phyloP scores from a whole-genome alignment of 2,113 vertebrate species.

The Eidolon helvum region DNA sequence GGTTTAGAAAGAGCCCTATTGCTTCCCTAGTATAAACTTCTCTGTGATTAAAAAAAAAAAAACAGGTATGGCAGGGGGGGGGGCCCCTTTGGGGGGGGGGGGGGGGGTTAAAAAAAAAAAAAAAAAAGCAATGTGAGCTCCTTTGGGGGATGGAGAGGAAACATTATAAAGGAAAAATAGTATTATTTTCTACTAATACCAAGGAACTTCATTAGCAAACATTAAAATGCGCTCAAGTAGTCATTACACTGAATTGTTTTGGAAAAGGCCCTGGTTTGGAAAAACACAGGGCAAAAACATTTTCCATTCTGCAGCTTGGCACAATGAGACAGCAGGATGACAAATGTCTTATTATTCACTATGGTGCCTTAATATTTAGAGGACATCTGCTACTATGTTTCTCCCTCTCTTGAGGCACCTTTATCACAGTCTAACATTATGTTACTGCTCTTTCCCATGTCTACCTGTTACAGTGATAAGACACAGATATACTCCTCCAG shows the following conservation, averaged over 20 bases:
- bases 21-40: neutral
- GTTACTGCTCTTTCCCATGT: neutral
- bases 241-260: constrained; percentile 26
- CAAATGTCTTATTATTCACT: constrained; percentile 48
- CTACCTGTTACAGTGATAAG: neutral
- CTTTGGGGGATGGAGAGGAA: neutral
- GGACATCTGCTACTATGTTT: constrained; percentile 32
- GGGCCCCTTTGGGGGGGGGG: no score
- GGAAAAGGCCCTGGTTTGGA: constrained; percentile 49
- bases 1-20: neutral
- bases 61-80: no score
- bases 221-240: constrained; percentile 18
- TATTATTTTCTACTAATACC: constrained; percentile 33
- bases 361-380: constrained; percentile 24
- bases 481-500: neutral
- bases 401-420: constrained; percentile 11
- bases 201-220: constrained; percentile 48
- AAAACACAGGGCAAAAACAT: constrained; percentile 44
- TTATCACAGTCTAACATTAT: neutral
- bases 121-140: neutral
- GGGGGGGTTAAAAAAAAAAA: neutral
- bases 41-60: neutral
- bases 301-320: constrained; percentile 5
- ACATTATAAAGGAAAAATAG: neutral
- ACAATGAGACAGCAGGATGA: constrained; percentile 26